Evolutionary conservation across 2,113 vertebrate species (phyloP).

Genomic region (Oryzias curvinotus): DNA sequence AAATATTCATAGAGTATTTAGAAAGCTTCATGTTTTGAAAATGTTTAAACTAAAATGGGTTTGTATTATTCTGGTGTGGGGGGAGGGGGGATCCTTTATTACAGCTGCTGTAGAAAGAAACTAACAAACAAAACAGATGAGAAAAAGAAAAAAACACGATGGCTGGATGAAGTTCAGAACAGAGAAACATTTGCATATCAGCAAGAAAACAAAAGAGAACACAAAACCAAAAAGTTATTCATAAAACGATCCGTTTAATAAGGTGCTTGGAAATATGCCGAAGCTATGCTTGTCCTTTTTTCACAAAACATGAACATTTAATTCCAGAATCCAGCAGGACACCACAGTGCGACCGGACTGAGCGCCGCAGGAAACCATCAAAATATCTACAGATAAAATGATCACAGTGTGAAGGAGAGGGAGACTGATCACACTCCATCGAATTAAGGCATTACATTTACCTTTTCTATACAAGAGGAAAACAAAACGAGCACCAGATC

Average conservation of each 20-base stretch:
- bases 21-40: too few relatives aligned
- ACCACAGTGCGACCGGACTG: slow-evolving; percentile 12
- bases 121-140: background rate
- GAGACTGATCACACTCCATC: slow-evolving; percentile 51
- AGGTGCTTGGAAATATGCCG: slow-evolving; percentile 68
- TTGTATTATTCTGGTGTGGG: too few relatives aligned
- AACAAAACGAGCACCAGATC: slow-evolving; percentile 33
- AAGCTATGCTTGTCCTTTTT: background rate
- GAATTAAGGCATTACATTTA: slow-evolving; percentile 73
- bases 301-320: background rate
- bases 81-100: background rate
- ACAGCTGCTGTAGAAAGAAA: background rate
- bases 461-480: slow-evolving; percentile 44
- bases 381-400: slow-evolving; percentile 16
- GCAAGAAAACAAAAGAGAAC: background rate
- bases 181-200: background rate
- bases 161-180: background rate
- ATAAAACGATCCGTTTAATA: slow-evolving; percentile 69
- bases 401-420: slow-evolving; percentile 61
- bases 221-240: slow-evolving; percentile 12
- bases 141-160: background rate
- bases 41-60: too few relatives aligned
- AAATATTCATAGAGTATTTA: too few relatives aligned
- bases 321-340: slow-evolving; percentile 14
- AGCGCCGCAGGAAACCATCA: slow-evolving; percentile 35